Base-by-base conservation (phyloP, 2,888 invertebrate genomes). In the Tetropium fuscum region DNA sequence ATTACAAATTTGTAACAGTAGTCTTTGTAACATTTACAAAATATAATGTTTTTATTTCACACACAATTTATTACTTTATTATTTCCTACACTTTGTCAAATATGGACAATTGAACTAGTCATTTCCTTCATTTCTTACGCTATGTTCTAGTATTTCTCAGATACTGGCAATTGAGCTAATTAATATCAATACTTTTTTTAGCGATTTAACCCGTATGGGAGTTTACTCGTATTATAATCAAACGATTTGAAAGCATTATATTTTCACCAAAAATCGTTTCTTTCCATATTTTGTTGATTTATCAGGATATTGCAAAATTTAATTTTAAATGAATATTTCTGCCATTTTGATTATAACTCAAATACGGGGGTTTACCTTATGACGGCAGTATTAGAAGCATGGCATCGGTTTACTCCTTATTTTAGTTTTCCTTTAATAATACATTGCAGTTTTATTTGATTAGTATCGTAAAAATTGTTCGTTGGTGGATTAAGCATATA, bases 351-450 rank as follows among this genome's bases (percentile, higher is more conserved):
- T 22, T 22, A 22, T 22, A 22, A 22, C 4, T 22, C 22, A 22
- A 22, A 22, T 22, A 22, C 22, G 22, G 22, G 22, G 3, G 22
- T 22, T 22, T 22, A 22, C 22, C 22, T 22, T 34, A 34, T 34
- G 22, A 34, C 53, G 16, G 38, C 27, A 38, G 22, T 22, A 22
- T 22, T n/a, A n/a, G n/a, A n/a, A n/a, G n/a, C n/a, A n/a, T n/a
- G n/a, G n/a, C n/a, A n/a, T n/a, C n/a, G n/a, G n/a, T n/a, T n/a
- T n/a, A n/a, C n/a, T n/a, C n/a, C n/a, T n/a, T n/a, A n/a, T n/a
- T n/a, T n/a, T n/a, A n/a, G n/a, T n/a, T n/a, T n/a, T n/a, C n/a
- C n/a, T n/a, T n/a, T n/a, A n/a, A n/a, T n/a, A n/a, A n/a, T n/a
- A n/a, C n/a, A n/a, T n/a, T n/a, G n/a, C n/a, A n/a, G n/a, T n/a